These are phyloP conservation scores for Dascillus cervinus DNA, from an alignment of 2,888 invertebrate species.

Conservation along the genomic window DNA sequence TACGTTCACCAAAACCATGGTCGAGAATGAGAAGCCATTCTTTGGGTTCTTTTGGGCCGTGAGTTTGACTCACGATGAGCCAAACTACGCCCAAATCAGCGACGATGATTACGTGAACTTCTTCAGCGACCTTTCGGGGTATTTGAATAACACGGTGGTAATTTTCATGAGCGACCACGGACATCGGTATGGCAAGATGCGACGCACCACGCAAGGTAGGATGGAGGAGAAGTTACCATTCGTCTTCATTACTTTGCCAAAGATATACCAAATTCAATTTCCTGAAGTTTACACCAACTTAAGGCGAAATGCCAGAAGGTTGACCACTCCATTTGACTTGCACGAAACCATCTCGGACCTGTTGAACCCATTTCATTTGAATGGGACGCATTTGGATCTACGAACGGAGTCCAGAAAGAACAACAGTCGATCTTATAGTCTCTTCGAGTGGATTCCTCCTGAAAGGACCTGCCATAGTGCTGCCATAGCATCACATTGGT, in stretches of 20 bases:
- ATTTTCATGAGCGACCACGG: constrained; percentile 84
- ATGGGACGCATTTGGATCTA: constrained; percentile 38
- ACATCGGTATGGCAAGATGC: constrained; percentile 76
- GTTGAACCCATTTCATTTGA: constrained; percentile 45
- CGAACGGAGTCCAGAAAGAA: constrained; percentile 30
- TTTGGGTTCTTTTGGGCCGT: constrained; percentile 83
- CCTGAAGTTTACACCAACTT: constrained; percentile 57
- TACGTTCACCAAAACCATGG: constrained; percentile 55
- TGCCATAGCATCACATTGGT: constrained; percentile 77
- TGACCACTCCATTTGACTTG: constrained; percentile 82
- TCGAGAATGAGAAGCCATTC: constrained; percentile 51
- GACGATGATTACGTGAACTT: constrained; percentile 58
- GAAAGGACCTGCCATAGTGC: constrained; percentile 71
- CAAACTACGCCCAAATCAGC: constrained; percentile 69
- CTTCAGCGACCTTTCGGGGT: constrained; percentile 48
- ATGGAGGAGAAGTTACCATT: constrained; percentile 85
- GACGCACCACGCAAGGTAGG: constrained; percentile 75
- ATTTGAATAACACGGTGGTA: constrained; percentile 59
- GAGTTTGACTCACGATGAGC: constrained; percentile 75
- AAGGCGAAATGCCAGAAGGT: constrained; percentile 54
- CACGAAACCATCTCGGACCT: constrained; percentile 72
- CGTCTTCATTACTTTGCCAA: constrained; percentile 64
- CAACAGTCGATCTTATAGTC: constrained; percentile 57
- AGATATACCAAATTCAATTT: constrained; percentile 59
- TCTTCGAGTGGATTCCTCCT: constrained; percentile 65